Conservation (phyloP, 2,113 vertebrate genomes). For the Candoia aspera region DNA sequence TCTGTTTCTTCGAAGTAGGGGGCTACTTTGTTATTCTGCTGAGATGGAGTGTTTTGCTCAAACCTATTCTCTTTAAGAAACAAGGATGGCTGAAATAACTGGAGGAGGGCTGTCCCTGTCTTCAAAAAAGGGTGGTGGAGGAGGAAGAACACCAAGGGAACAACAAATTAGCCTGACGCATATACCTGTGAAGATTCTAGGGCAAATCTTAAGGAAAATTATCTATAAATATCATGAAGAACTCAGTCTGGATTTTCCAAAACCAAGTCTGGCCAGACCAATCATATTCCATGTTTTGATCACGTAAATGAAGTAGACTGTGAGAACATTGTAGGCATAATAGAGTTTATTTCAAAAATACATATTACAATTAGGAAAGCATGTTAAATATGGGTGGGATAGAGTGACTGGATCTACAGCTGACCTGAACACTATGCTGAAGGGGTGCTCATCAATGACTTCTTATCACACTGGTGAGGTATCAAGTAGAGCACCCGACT, state of each 20-base stretch:
- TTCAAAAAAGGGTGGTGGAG: background rate
- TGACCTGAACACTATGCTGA: background rate
- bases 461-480: background rate
- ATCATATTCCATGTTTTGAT: background rate
- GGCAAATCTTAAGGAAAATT: background rate
- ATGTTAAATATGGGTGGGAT: background rate
- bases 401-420: background rate
- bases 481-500: background rate
- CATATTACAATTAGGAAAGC: background rate
- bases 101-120: background rate
- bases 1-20: background rate
- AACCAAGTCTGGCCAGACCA: background rate
- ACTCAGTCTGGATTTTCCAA: background rate
- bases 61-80: background rate
- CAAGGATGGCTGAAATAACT: background rate
- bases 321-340: background rate
- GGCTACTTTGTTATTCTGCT: background rate
- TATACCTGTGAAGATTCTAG: background rate
- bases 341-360: background rate
- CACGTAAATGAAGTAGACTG: background rate
- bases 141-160: background rate
- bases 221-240: background rate
- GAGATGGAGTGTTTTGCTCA: background rate
- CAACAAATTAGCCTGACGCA: background rate
- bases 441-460: background rate